Evolutionary conservation across 2,888 invertebrate species (phyloP).

Genomic region (Sinohyriopsis cumingii): DNA sequence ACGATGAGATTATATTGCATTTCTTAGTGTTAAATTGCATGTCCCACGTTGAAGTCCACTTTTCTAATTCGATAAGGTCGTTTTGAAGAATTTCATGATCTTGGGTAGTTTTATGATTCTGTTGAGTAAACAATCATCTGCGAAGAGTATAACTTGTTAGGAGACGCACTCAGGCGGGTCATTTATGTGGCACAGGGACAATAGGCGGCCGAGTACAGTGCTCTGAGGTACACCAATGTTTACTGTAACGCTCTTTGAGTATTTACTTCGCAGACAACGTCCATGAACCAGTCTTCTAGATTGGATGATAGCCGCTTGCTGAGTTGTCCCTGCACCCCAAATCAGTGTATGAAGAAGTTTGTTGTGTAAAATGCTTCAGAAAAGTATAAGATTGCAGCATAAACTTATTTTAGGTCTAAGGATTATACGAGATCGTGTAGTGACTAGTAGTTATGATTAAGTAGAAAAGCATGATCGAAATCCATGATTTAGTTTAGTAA

Average conservation of each 20-base stretch:
- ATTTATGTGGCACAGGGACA: slow-evolving; percentile 6
- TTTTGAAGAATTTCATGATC: not conserved
- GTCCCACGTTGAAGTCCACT: no score
- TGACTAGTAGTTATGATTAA: slow-evolving; percentile 13
- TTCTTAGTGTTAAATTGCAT: no score
- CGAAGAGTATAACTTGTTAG: not conserved
- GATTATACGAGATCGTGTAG: slow-evolving; percentile 2
- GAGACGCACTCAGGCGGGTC: not conserved
- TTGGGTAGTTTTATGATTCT: not conserved
- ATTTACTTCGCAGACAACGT: slow-evolving; percentile 5
- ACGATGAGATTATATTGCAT: no score
- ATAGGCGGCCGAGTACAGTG: not conserved
- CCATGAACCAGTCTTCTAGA: slow-evolving; percentile 5
- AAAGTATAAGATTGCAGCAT: slow-evolving; percentile 7
- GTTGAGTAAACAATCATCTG: slow-evolving; percentile 3
- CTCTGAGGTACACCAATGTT: not conserved
- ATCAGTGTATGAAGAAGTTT: slow-evolving; percentile 10
- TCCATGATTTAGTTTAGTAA: slow-evolving; percentile 13
- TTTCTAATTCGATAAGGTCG: no score
- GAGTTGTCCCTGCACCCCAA: slow-evolving; percentile 6
- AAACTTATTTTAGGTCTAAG: slow-evolving; percentile 7
- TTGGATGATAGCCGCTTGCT: slow-evolving; percentile 1
- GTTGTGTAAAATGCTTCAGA: slow-evolving; percentile 7
- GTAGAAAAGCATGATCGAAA: slow-evolving; percentile 11
- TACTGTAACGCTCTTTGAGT: not conserved